Base-by-base conservation (phyloP, 2,797 vertebrate genomes). In the Sebastes aleutianus region DNA sequence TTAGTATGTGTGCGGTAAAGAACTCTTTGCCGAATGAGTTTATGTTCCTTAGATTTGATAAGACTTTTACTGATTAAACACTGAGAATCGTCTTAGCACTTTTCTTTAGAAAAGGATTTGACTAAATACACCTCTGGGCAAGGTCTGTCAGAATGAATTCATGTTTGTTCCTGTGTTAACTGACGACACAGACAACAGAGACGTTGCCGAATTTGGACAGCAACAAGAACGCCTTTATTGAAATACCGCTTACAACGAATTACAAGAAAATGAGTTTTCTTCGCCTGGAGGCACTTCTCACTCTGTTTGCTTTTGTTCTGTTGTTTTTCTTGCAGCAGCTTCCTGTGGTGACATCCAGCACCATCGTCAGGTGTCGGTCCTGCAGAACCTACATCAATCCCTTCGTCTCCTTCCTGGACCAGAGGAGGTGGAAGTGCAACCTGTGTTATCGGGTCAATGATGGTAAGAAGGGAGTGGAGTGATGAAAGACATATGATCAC, bases 341-440 rank as follows among this genome's bases (percentile, higher is more conserved):
- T 89, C 98, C 98, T 14, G 98, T 99, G 90, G 98, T 99, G 88
- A 99, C 98, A 32, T 99, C 98, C 75, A 99, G 97, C 90, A 98
- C 97, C 80, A 99, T 99, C 18, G 98, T 99, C 86, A 94, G 98
- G 89, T 99, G 98, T 91, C 97, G 98, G 24, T 97, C 97, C 66
- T 99, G 98, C 93, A 95, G 98, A 88, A 99, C 98, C 0, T 99
- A 99, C 80, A 99, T 99, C 83, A 99, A 99, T 91, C 98, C 98
- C 36, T 99, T 99, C 50, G 98, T 99, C 84, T 96, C 95, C 74
- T 99, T 99, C 89, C 93, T 99, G 91, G 98, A 99, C 93, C 97
- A 98, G 90, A 97, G 97, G 90, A 96, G 97, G 78, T 99, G 98
- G 98, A 99, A 98, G 85, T 99, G 98, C 92, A 99, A 99, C 87